Evolutionary conservation across 2,888 invertebrate species (phyloP).

Genomic region (Drosophila recens): DNA sequence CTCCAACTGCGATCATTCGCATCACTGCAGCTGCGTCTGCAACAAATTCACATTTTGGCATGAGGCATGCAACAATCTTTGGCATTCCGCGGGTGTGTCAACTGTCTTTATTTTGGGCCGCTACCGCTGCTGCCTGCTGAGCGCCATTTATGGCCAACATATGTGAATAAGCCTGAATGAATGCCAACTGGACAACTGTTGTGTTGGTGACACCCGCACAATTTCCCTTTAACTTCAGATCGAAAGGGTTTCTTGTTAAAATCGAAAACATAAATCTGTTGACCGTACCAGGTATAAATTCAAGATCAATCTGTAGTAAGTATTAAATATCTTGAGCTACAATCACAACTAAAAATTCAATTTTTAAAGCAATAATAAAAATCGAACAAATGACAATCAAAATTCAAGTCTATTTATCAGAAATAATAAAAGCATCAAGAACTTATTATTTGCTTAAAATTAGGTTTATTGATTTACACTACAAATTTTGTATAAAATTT

Average conservation of each 20-base stretch:
- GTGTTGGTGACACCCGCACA: slow-evolving; percentile 54
- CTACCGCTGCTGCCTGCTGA: slow-evolving; percentile 48
- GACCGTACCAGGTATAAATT: neutral
- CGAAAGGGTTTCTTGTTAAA: slow-evolving; percentile 2
- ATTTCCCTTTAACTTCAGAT: slow-evolving; percentile 15
- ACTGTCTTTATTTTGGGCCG: slow-evolving; percentile 56
- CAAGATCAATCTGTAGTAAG: neutral
- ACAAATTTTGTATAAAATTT: too few species aligned
- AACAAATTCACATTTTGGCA: slow-evolving; percentile 35
- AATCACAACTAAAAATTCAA: too few species aligned
- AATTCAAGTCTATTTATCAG: too few species aligned
- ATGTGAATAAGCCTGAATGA: slow-evolving; percentile 30
- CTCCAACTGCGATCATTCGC: slow-evolving; percentile 38
- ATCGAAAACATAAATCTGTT: neutral
- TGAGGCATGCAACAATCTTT: slow-evolving; percentile 48
- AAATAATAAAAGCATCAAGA: too few species aligned
- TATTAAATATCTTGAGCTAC: neutral
- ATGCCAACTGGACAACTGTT: slow-evolving; percentile 7
- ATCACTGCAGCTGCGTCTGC: slow-evolving; percentile 9
- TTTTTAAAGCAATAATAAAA: too few species aligned
- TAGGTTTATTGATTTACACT: too few species aligned
- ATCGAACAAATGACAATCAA: too few species aligned
- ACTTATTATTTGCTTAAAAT: too few species aligned
- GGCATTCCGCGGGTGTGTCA: slow-evolving; percentile 66
- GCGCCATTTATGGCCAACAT: slow-evolving; percentile 58